Evolutionary conservation across 2,888 invertebrate species (phyloP).

Genomic region (Formica aserva): DNA sequence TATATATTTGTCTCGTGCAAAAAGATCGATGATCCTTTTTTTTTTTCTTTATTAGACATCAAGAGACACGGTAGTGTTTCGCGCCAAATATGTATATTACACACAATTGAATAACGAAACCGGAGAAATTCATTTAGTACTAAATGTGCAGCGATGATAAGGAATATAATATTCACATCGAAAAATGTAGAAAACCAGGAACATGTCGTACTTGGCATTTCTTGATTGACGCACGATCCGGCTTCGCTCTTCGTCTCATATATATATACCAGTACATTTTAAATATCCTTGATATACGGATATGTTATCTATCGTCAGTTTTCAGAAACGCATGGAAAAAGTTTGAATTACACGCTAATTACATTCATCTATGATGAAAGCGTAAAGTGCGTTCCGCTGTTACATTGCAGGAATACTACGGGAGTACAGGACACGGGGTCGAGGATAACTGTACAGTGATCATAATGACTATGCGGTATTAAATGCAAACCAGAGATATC

Average conservation of each 20-base stretch:
- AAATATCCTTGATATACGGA: slow-evolving; percentile 18
- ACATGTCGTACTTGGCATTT: not conserved
- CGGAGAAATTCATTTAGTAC: not conserved
- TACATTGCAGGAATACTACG: slow-evolving; percentile 11
- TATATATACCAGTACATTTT: not conserved
- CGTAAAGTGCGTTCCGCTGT: slow-evolving; percentile 38
- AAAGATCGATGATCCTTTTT: not conserved
- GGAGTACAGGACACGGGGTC: slow-evolving; percentile 40
- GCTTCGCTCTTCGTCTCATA: not conserved
- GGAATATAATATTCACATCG: too few species aligned
- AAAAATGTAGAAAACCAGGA: slow-evolving; percentile 9
- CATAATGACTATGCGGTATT: slow-evolving; percentile 43
- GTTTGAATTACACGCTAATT: slow-evolving; percentile 26
- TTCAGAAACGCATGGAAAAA: slow-evolving; percentile 14
- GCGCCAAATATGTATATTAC: not conserved
- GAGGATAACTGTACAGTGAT: slow-evolving; percentile 44
- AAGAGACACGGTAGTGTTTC: too few species aligned
- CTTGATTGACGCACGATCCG: not conserved
- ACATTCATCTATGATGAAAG: slow-evolving; percentile 19
- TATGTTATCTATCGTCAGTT: slow-evolving; percentile 4
- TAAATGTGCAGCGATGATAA: not conserved
- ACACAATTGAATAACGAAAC: not conserved
- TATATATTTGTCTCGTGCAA: not conserved
- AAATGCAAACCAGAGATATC: slow-evolving; percentile 39
- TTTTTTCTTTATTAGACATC: not conserved